Percentiles rank a stretch among this genome's conserved stretches.
phyloP scores from a whole-genome alignment of 2,888 invertebrate species.

The Drymonia ruficornis region DNA sequence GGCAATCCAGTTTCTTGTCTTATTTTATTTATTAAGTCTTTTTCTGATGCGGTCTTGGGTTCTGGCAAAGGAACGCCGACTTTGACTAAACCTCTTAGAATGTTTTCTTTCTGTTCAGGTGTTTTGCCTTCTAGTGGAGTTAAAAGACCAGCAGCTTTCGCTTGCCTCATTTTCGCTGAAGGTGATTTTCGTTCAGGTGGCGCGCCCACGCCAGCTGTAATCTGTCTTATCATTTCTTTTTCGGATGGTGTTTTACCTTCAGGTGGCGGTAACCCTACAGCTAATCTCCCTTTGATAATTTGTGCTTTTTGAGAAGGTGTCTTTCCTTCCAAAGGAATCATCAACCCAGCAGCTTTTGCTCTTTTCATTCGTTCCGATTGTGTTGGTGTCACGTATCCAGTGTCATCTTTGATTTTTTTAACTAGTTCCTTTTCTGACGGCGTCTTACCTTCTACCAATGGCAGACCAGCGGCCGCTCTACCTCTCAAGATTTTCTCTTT shows the following conservation, averaged over 20 bases:
- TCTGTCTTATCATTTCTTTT: slow-evolving; percentile 25
- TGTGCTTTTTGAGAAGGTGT: slow-evolving; percentile 28
- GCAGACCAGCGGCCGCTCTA: slow-evolving; percentile 31
- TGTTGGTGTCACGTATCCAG: too few relatives aligned
- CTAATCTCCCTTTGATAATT: slow-evolving; percentile 23
- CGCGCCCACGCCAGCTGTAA: slow-evolving; percentile 7
- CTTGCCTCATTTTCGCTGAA: slow-evolving; percentile 51
- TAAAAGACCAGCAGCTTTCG: slow-evolving; percentile 44
- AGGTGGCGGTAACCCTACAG: slow-evolving; percentile 29
- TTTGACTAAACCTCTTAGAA: slow-evolving; percentile 23
- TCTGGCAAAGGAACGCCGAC: slow-evolving; percentile 14
- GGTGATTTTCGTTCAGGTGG: neutral
- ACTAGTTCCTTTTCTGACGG: slow-evolving; percentile 41
- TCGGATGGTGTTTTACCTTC: slow-evolving; percentile 32
- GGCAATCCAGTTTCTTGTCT: slow-evolving; percentile 21
- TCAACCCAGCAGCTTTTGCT: neutral
- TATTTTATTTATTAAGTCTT: slow-evolving; percentile 12
- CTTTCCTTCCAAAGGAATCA: slow-evolving; percentile 29
- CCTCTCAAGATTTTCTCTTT: slow-evolving; percentile 12
- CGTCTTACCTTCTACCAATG: slow-evolving; percentile 38
- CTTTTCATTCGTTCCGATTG: too few relatives aligned
- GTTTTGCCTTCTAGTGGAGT: slow-evolving; percentile 42
- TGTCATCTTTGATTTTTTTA: too few relatives aligned
- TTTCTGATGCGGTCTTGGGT: slow-evolving; percentile 21
- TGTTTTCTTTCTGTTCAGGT: slow-evolving; percentile 18